phyloP scores from a whole-genome alignment of 2,113 vertebrate genomes.

The Upupa epops region DNA sequence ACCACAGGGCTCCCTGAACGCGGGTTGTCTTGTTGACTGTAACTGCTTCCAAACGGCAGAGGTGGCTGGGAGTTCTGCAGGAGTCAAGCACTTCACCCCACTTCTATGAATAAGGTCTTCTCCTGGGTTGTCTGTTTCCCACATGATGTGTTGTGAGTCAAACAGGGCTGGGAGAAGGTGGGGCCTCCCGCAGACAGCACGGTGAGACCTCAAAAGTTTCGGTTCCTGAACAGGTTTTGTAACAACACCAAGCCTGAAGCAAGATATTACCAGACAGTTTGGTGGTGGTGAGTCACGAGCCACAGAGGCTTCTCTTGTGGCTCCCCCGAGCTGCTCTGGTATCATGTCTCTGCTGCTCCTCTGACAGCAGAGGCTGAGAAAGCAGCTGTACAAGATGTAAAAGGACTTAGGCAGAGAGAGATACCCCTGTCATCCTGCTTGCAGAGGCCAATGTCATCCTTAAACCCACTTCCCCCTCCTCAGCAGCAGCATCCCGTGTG shows the following conservation, averaged over 20 bases:
- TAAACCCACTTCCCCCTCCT: constrained; percentile 34
- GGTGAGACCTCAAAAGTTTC: background rate
- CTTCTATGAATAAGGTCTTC: background rate
- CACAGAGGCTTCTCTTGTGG: rapidly evolving
- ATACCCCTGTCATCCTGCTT: background rate
- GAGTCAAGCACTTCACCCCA: background rate
- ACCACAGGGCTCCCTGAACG: background rate
- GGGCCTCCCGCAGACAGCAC: background rate
- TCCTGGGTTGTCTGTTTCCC: background rate
- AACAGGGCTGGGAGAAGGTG: background rate
- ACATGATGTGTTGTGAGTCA: background rate
- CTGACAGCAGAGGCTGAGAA: background rate
- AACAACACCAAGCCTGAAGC: background rate
- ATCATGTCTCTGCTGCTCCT: rapidly evolving
- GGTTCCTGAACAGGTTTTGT: constrained; percentile 35
- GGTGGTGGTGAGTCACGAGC: background rate
- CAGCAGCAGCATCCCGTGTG: background rate
- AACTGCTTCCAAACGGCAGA: background rate
- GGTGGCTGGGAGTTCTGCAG: background rate
- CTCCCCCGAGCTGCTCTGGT: rapidly evolving
- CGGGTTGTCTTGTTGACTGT: background rate
- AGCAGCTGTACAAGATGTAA: rapidly evolving
- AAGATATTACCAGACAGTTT: rapidly evolving
- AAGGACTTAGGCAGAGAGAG: rapidly evolving
- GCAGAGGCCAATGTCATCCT: background rate